Evolutionary conservation across 2,888 invertebrate genomes (phyloP), one percentile per base, ranked within the genome.

Genomic region (Siphonodentalium dalli): DNA sequence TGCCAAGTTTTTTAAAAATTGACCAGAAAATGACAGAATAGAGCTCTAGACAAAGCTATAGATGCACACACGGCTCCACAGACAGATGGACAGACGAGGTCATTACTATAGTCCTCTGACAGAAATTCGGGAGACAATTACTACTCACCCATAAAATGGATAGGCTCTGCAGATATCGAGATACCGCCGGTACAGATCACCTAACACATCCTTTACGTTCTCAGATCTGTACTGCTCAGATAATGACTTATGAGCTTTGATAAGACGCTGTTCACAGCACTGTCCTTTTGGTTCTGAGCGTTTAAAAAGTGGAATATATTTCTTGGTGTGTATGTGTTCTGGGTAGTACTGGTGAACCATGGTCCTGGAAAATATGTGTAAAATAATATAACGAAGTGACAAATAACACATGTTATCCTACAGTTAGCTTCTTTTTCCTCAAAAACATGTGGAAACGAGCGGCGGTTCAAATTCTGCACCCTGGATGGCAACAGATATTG

Each of bases 131-230:
- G 28, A 7, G 20, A 35, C 2, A 39, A 23, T n/a, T 11, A 24
- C 11, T 27, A 56, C 68, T 54, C 61, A 77, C 76, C 79, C 78
- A 63, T 80, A 79, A 54, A 74, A 77, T 15, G 78, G 75, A 58
- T 78, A 72, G 15, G 69, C 62, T 69, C 74, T 69, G 69, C 92
- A 93, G 77, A 93, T 91, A 71, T 93, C 90, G 63, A 96, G 85
- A 84, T 96, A 96, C 79, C 92, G 92, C 73, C 90, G 87, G 69
- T 93, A 88, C 54, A 95, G 85, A 77, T 92, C 92, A 54, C 90
- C 56, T 13, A 62, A 44, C 6, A 41, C 26, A 23, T 58, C 51
- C 21, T 61, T 46, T 1, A 68, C 23, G 34, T 66, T 66, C 26
- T 54, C 54, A 44, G 54, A 47, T 18, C 54, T 53, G 53, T 67